Conservation (phyloP, 2,888 invertebrate genomes). For the Pterobdella sp. region DNA sequence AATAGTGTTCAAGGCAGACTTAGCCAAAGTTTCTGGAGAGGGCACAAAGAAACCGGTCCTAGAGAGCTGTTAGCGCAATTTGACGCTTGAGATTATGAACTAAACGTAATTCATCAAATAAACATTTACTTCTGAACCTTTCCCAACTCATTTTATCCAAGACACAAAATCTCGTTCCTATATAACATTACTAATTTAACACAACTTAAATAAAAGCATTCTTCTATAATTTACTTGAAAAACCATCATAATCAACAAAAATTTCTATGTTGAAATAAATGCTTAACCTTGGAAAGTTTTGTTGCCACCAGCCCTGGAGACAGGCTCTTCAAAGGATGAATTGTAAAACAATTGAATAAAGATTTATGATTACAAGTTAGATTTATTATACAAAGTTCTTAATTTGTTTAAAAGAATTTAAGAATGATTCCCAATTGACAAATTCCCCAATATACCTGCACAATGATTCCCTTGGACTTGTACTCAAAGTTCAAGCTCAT, state of each 20-base stretch:
- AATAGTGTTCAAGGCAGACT: constrained; percentile 46
- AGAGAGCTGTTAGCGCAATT: no score
- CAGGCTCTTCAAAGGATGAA: constrained; percentile 57
- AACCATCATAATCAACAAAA: no score
- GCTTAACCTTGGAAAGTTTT: constrained; percentile 56
- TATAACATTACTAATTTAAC: no score
- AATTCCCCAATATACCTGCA: constrained; percentile 49
- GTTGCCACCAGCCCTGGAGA: constrained; percentile 82
- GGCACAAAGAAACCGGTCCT: constrained; percentile 46
- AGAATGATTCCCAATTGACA: no score
- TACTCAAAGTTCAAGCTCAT: constrained; percentile 50
- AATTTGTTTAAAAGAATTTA: neutral
- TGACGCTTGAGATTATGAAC: no score
- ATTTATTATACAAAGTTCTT: neutral
- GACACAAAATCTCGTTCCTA: no score
- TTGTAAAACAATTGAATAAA: neutral
- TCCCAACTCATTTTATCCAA: no score
- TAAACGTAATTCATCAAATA: no score
- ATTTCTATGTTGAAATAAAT: no score
- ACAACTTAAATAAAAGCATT: no score
- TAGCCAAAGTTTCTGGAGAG: constrained; percentile 45
- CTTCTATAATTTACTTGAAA: no score
- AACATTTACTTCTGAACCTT: no score
- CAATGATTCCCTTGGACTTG: constrained; percentile 46
- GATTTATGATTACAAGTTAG: neutral